phyloP scores from a whole-genome alignment of 2,113 vertebrate species.

The Canis aureus region DNA sequence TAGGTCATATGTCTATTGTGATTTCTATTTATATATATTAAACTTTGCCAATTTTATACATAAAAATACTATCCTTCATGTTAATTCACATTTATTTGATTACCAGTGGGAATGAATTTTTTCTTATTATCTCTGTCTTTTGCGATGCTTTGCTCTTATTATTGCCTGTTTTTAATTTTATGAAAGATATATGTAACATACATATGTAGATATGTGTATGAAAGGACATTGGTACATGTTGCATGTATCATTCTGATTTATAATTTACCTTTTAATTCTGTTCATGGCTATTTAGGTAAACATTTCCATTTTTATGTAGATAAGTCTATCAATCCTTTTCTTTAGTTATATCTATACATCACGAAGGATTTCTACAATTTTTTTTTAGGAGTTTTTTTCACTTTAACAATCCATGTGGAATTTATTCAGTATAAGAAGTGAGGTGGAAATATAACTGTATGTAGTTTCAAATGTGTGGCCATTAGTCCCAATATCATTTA shows the following conservation, averaged over 20 bases:
- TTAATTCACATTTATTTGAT: background rate
- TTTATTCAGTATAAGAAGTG: background rate
- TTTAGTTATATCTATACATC: background rate
- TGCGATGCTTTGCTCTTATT: background rate
- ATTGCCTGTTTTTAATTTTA: conserved; percentile 5
- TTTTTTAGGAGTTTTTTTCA: background rate
- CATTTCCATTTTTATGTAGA: background rate
- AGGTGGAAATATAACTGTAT: background rate
- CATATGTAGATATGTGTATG: background rate
- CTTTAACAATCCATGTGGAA: background rate
- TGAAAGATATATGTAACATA: background rate
- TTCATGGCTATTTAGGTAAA: background rate
- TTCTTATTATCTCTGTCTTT: background rate
- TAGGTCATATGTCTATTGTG: background rate
- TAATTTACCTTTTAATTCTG: conserved; percentile 24
- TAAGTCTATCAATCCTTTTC: background rate
- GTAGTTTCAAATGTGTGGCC: background rate
- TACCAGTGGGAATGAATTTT: background rate
- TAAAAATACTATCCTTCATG: background rate
- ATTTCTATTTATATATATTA: background rate
- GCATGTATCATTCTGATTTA: background rate
- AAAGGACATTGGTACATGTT: background rate
- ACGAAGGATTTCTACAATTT: background rate
- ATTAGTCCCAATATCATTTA: background rate
- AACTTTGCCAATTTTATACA: background rate